Percentiles rank a stretch among this genome's conserved stretches.
Evolutionary conservation across 2,888 invertebrate genomes (phyloP).

Genomic region (Drosophila meridiana): DNA sequence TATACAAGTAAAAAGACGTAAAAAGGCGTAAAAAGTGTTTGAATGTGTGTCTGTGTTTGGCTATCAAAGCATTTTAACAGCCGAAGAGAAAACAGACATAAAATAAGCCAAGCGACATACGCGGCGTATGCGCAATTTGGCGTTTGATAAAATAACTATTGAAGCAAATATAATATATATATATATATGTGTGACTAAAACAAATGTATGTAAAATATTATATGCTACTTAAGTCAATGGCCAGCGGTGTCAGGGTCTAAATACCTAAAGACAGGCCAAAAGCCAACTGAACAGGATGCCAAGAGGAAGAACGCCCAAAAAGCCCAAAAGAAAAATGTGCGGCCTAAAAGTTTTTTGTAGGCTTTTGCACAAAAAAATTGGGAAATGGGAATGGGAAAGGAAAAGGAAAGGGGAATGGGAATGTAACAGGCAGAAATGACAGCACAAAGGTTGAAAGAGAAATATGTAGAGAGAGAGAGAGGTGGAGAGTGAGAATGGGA

Average conservation of each 20-base stretch:
- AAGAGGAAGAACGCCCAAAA: not conserved
- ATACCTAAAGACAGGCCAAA: slow-evolving; percentile 12
- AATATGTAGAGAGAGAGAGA: not conserved
- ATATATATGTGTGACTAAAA: not conserved
- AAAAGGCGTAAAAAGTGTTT: slow-evolving; percentile 28
- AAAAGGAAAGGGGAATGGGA: slow-evolving; percentile 1
- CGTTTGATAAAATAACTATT: slow-evolving; percentile 18
- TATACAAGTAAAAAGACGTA: slow-evolving; percentile 33
- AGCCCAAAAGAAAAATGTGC: slow-evolving; percentile 45
- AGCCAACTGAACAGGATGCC: not conserved
- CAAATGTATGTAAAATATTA: slow-evolving; percentile 5
- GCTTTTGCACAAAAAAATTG: slow-evolving; percentile 18
- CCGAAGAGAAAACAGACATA: slow-evolving; percentile 4
- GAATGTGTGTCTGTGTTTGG: not conserved
- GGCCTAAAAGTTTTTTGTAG: slow-evolving; percentile 35
- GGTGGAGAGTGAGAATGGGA: not conserved
- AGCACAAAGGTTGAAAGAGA: slow-evolving; percentile 24
- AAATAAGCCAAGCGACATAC: not conserved
- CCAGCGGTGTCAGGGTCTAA: slow-evolving; percentile 8
- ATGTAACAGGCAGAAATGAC: slow-evolving; percentile 48
- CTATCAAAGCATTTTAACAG: slow-evolving; percentile 15
- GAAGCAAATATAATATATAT: not conserved
- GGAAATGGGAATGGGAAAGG: not conserved
- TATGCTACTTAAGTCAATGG: slow-evolving; percentile 17
- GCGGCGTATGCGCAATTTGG: slow-evolving; percentile 35